phyloP scores from a whole-genome alignment of 2,888 invertebrate genomes.

The Brenthis daphne region DNA sequence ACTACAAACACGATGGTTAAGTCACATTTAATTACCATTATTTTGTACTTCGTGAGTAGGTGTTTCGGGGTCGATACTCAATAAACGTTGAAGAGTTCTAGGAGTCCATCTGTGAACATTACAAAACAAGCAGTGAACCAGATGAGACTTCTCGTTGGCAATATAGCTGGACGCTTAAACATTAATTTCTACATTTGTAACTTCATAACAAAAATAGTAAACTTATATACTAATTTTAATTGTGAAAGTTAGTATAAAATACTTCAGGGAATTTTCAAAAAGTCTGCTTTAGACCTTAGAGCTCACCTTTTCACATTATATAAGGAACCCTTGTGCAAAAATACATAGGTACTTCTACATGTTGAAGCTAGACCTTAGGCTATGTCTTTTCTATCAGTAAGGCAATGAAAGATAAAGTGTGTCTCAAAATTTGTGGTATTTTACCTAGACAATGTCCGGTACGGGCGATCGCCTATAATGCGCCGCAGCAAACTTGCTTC shows the following conservation, averaged over 20 bases:
- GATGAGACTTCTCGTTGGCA: too few relatives aligned
- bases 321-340: too few relatives aligned
- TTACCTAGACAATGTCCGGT: conserved; percentile 62
- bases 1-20: too few relatives aligned
- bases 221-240: too few relatives aligned
- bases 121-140: too few relatives aligned
- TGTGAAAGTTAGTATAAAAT: too few relatives aligned
- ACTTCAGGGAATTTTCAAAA: not conserved
- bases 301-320: too few relatives aligned
- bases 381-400: not conserved
- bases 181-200: not conserved
- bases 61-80: conserved; percentile 65
- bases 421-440: not conserved
- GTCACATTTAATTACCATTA: conserved; percentile 47
- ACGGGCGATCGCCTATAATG: conserved; percentile 54
- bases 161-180: too few relatives aligned
- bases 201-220: too few relatives aligned
- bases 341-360: too few relatives aligned
- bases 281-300: too few relatives aligned
- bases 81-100: conserved; percentile 60
- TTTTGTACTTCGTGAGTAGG: conserved; percentile 51
- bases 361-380: too few relatives aligned
- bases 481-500: conserved; percentile 63
- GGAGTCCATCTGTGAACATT: conserved; percentile 64
- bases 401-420: not conserved